These are phyloP conservation scores for Leptodactylus fallax DNA, from an alignment of 2,797 vertebrate genomes.

Conservation along the genomic window DNA sequence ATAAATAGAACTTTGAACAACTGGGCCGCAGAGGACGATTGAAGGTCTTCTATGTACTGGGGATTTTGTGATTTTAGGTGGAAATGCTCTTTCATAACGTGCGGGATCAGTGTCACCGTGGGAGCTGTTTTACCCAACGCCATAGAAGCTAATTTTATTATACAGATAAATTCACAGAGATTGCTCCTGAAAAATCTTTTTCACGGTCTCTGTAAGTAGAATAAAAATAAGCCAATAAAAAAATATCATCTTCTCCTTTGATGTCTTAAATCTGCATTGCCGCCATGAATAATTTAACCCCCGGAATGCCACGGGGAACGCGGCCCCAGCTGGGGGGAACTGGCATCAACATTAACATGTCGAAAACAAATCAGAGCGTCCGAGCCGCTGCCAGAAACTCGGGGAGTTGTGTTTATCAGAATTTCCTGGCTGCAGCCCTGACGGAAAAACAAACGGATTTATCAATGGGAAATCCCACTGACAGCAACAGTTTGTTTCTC, in stretches of 20 bases:
- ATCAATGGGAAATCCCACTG: constrained; percentile 3
- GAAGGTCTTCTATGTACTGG: neutral
- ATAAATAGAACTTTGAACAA: neutral
- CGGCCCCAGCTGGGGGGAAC: neutral
- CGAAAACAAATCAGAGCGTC: neutral
- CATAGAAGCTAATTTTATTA: constrained; percentile 20
- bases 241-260: constrained; percentile 18
- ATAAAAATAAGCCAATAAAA: constrained; percentile 33
- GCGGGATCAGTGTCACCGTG: constrained; percentile 11
- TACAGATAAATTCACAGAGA: constrained; percentile 30
- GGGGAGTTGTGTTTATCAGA: neutral
- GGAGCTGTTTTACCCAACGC: constrained; percentile 17
- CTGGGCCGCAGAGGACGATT: neutral
- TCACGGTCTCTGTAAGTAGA: neutral
- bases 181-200: constrained; percentile 19
- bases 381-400: neutral
- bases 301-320: neutral
- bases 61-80: constrained; percentile 5
- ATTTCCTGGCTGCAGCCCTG: neutral
- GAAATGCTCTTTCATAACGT: constrained; percentile 4
- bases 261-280: constrained; percentile 29
- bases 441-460: neutral
- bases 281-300: constrained; percentile 47
- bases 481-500: neutral
- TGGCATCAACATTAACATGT: constrained; percentile 7